These are phyloP conservation scores for Odontocerum albicorne DNA, from an alignment of 2,888 invertebrate species.

Conservation along the genomic window DNA sequence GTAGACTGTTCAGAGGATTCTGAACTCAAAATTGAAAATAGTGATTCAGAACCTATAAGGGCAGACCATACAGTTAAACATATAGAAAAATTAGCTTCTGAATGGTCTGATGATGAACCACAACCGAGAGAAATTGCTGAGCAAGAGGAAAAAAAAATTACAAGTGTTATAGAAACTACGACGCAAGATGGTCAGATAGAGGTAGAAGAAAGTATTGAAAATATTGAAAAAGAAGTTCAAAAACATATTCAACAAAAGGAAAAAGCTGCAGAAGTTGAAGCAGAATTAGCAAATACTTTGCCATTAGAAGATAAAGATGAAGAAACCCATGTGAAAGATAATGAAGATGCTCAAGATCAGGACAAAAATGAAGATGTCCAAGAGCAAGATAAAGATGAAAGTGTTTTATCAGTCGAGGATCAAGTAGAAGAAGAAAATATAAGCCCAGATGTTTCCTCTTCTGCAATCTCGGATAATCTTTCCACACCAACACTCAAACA, in stretches of 20 bases:
- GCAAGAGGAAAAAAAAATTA: conserved; percentile 5
- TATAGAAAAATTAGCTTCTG: conserved; percentile 22
- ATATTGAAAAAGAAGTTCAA: conserved; percentile 53
- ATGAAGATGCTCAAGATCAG: no score
- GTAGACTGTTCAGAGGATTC: background rate
- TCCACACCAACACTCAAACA: conserved; percentile 9
- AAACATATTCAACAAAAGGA: conserved; percentile 42
- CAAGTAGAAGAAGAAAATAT: no score
- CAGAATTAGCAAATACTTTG: conserved; percentile 31
- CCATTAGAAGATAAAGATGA: conserved; percentile 17
- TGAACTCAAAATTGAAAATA: background rate
- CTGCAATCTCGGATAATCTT: no score
- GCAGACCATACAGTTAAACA: background rate
- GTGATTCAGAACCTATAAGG: background rate
- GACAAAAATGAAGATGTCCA: no score
- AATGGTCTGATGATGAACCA: conserved; percentile 29
- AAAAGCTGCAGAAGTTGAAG: background rate
- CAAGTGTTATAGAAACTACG: conserved; percentile 7
- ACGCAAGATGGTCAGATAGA: conserved; percentile 7
- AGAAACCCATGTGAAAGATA: no score
- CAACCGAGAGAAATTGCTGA: conserved; percentile 9
- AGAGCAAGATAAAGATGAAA: no score
- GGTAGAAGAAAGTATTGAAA: conserved; percentile 52
- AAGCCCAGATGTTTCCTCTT: no score
- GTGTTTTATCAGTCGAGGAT: no score